These are phyloP conservation scores for Andricus curvator DNA, from an alignment of 2,888 invertebrate genomes.

Conservation along the genomic window DNA sequence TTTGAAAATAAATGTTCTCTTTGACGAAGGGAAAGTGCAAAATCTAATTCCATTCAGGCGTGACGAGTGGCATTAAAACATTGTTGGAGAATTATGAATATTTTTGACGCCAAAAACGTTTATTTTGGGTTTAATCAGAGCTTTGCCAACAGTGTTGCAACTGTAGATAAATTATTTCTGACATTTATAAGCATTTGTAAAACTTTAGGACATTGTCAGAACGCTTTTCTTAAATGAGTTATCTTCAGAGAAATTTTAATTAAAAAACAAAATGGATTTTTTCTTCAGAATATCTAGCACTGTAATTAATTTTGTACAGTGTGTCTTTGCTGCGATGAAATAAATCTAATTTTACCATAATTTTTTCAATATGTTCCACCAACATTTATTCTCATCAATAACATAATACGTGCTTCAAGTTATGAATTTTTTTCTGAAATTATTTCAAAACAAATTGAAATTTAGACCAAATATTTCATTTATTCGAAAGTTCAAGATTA, in stretches of 20 bases:
- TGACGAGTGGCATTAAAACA: slow-evolving; percentile 28
- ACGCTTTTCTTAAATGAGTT: background rate
- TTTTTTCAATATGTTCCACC: background rate
- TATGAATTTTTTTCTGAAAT: background rate
- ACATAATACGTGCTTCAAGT: background rate
- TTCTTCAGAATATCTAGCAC: background rate
- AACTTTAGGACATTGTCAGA: slow-evolving; percentile 26
- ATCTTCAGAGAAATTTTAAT: background rate
- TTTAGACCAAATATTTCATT: background rate
- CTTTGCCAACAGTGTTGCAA: slow-evolving; percentile 37
- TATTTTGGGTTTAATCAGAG: slow-evolving; percentile 29
- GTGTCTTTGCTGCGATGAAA: background rate
- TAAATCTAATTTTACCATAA: background rate
- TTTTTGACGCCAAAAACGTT: slow-evolving; percentile 40
- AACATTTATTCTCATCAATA: background rate
- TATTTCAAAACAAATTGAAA: too few species aligned
- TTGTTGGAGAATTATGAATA: slow-evolving; percentile 37
- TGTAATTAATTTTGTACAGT: background rate
- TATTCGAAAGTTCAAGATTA: too few species aligned
- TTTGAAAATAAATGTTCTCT: background rate
- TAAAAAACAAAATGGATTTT: background rate
- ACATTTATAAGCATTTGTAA: slow-evolving; percentile 36
- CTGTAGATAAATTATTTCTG: slow-evolving; percentile 26
- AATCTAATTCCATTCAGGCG: slow-evolving; percentile 29
- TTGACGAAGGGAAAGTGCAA: background rate